These are phyloP conservation scores for Zingel zingel DNA, from an alignment of 2,113 vertebrate genomes.

Conservation along the genomic window DNA sequence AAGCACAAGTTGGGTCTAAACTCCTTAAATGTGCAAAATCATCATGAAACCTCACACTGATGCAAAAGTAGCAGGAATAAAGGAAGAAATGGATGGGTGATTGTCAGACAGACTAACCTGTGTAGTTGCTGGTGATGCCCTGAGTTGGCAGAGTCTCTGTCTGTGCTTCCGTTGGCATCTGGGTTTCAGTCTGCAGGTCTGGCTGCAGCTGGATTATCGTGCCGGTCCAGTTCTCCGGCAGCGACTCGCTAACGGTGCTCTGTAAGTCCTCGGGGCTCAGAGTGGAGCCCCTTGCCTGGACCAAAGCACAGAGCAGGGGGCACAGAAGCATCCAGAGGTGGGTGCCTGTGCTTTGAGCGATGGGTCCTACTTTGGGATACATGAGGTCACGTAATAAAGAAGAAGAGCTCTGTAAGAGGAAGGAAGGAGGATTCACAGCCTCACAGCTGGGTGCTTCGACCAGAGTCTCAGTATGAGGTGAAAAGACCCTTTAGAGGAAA, in stretches of 20 bases:
- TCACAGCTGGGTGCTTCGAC: background rate
- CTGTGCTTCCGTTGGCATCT: constrained; percentile 28
- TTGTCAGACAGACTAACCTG: constrained; percentile 69
- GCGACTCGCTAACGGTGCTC: background rate
- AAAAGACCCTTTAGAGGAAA: constrained; percentile 30
- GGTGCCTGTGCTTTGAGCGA: background rate
- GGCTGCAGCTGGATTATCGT: constrained; percentile 60
- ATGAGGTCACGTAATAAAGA: constrained; percentile 42
- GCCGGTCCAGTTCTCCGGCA: constrained; percentile 50
- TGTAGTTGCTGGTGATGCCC: constrained; percentile 73
- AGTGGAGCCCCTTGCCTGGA: constrained; percentile 50
- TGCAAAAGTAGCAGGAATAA: background rate
- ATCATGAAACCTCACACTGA: background rate
- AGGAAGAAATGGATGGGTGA: background rate
- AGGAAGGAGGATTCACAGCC: constrained; percentile 42
- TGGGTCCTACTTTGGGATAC: constrained; percentile 41
- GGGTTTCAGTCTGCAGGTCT: constrained; percentile 71
- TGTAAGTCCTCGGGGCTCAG: constrained; percentile 30
- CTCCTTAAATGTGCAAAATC: background rate
- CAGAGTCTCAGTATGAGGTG: background rate
- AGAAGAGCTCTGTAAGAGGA: constrained; percentile 17
- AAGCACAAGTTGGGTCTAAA: no score
- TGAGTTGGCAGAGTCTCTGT: constrained; percentile 43
- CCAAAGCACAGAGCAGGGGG: constrained; percentile 43
- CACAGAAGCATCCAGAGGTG: constrained; percentile 60